Base-by-base conservation (phyloP, 2,797 vertebrate genomes). In the Cyclopterus lumpus region DNA sequence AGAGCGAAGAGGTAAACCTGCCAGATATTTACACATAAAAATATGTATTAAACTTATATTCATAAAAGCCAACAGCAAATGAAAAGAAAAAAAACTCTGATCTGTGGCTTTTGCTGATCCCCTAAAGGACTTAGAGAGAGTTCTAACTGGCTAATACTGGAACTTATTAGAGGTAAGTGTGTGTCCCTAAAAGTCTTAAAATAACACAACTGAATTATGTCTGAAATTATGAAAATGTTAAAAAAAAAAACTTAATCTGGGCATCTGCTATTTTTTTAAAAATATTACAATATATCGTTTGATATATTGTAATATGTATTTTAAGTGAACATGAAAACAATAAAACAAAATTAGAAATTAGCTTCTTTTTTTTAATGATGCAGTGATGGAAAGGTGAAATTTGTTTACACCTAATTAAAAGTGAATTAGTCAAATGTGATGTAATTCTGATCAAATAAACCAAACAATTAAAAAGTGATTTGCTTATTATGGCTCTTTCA, bases 141-240 rank as follows among this genome's bases (percentile, higher is more conserved):
- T 15, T 68, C 24, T 61, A 22, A 53, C 49, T 18, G 60, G 3
- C 60, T 65, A 36, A 69, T 55, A 60, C 49, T 55, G 44, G 30
- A 66, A 64, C 5, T 16, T 54, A 62, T 38, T 59, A 20, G 0
- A 4, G 9, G 38, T 55, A 32, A 63, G 30, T 55, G 62, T 32
- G 24, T 51, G 14, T 67, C 55, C 30, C 34, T 53, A 46, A 77
- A 69, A 28, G 42, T 36, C 61, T 63, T 32, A 74, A 42, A 12
- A 34, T 74, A 63, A 67, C 70, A 69, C 36, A 26, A 22, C 74
- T 79, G 7, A 77, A 81, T 59, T 60, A 73, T 54, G 24, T 51
- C 79, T 71, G 63, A 76, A 61, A 65, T 18, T 16, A 28, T 62
- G 34, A 11, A 58, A 63, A 42, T 15, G 8, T 51, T 9, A 40